These are phyloP conservation scores for Drosophila nr. perissopoda DNA, from an alignment of 2,888 invertebrate genomes.

Conservation along the genomic window DNA sequence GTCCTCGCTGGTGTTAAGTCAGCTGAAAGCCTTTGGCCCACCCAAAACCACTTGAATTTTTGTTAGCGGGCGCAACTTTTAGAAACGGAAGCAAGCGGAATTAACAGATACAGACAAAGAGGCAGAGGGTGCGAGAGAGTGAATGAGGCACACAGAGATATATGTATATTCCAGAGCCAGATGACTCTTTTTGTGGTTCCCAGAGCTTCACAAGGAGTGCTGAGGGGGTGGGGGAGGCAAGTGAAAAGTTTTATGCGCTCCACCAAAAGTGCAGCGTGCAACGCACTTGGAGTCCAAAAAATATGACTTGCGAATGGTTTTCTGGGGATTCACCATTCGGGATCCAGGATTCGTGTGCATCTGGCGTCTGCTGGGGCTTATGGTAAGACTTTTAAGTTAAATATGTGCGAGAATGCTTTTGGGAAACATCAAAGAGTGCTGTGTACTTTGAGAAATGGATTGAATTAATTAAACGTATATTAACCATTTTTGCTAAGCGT, in stretches of 20 bases:
- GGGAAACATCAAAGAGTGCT: not conserved
- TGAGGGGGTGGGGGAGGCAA: not conserved
- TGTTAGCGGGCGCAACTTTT: constrained; percentile 65
- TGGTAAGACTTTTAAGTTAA: constrained; percentile 45
- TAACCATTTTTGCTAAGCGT: not conserved
- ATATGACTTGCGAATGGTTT: constrained; percentile 64
- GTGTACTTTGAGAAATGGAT: constrained; percentile 5
- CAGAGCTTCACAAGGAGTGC: not conserved
- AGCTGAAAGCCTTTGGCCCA: constrained; percentile 71
- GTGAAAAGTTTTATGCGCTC: constrained; percentile 67
- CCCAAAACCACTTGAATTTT: constrained; percentile 71
- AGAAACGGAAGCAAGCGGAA: constrained; percentile 73
- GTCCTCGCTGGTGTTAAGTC: constrained; percentile 69
- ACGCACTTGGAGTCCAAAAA: constrained; percentile 66
- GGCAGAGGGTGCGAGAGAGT: not conserved
- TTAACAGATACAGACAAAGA: constrained; percentile 39
- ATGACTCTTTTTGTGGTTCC: constrained; percentile 56
- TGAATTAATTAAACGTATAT: constrained; percentile 16
- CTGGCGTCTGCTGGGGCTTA: constrained; percentile 24
- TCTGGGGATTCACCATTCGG: constrained; percentile 23
- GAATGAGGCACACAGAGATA: not conserved
- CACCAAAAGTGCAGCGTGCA: constrained; percentile 68
- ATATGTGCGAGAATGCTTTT: constrained; percentile 54
- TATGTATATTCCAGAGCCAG: constrained; percentile 32
- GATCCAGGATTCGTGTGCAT: constrained; percentile 43